Percentiles rank a stretch among this genome's conserved stretches.
These are phyloP conservation scores for Alligator mississippiensis DNA, from an alignment of 2,113 vertebrate species.

Conservation along the genomic window DNA sequence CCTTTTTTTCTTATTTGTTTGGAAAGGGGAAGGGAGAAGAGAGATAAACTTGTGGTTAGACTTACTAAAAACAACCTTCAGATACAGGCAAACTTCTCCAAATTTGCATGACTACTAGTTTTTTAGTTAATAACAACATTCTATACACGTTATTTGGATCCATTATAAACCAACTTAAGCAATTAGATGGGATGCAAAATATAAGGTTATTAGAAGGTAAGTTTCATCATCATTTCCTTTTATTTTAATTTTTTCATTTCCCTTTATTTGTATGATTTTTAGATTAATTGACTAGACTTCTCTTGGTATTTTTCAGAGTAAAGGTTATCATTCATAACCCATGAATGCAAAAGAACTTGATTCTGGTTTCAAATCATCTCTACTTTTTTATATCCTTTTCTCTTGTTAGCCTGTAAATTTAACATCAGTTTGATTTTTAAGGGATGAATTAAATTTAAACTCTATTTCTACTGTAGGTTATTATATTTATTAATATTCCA, in stretches of 20 bases:
- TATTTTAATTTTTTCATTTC: not conserved
- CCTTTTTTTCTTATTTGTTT: conserved; percentile 64
- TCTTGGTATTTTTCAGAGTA: not conserved
- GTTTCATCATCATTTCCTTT: conserved; percentile 7
- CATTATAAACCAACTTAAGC: not conserved
- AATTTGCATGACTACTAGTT: not conserved
- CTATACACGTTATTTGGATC: not conserved
- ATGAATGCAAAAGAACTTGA: conserved; percentile 3
- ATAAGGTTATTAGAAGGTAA: not conserved
- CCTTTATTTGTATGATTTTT: not conserved
- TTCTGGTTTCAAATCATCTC: not conserved
- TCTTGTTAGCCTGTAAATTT: not conserved
- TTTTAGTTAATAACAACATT: conserved; percentile 1
- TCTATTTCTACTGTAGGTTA: not conserved
- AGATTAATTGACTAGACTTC: not conserved
- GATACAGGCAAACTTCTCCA: not conserved
- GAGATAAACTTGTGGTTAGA: conserved; percentile 60
- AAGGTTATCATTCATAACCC: not conserved
- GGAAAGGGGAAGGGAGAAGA: conserved; percentile 41
- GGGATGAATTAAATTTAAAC: not conserved
- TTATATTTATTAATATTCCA: not conserved
- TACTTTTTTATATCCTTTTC: conserved; percentile 1
- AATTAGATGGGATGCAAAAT: not conserved
- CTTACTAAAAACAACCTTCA: conserved; percentile 37
- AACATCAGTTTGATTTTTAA: not conserved